phyloP scores from a whole-genome alignment of 37 sponge, comb jelly and placozoan species.

The Spongia lamella region DNA sequence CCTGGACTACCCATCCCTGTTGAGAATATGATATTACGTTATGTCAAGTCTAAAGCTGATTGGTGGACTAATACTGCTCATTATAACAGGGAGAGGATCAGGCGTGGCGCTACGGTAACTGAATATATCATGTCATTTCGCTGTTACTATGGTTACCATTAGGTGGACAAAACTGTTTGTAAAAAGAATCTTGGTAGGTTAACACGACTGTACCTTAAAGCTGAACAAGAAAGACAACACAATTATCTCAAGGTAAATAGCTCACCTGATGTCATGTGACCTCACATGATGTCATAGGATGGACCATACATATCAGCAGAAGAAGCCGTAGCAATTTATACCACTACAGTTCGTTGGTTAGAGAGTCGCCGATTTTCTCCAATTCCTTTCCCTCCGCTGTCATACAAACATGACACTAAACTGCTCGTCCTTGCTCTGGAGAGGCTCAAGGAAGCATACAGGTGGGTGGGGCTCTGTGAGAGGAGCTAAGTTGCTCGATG shows the following conservation, averaged over 20 bases:
- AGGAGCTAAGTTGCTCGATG: no score
- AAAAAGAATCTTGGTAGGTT: constrained; percentile 99
- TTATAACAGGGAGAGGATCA: constrained; percentile 97
- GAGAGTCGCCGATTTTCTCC: constrained; percentile 98
- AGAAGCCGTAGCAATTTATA: constrained; percentile 98
- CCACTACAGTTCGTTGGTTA: constrained; percentile 99
- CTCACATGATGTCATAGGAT: constrained; percentile 41
- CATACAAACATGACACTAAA: constrained; percentile 99
- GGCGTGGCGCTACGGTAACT: constrained; percentile 92
- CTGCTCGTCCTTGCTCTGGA: constrained; percentile 96
- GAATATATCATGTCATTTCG: not conserved
- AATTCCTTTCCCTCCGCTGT: constrained; percentile 97
- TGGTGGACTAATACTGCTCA: constrained; percentile 99
- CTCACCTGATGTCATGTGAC: not conserved
- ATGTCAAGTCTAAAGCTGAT: constrained; percentile 98
- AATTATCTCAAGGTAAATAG: constrained; percentile 85
- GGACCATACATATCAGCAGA: constrained; percentile 97
- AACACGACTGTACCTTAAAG: constrained; percentile 96
- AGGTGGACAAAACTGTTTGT: constrained; percentile 97
- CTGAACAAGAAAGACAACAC: constrained; percentile 98
- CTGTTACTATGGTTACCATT: not conserved
- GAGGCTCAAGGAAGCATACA: constrained; percentile 95
- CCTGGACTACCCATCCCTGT: constrained; percentile 97
- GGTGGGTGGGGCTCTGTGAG: constrained; percentile 22
- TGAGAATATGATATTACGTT: constrained; percentile 99